These are phyloP conservation scores for Alces alces DNA, from an alignment of 2,113 vertebrate genomes.

Conservation along the genomic window DNA sequence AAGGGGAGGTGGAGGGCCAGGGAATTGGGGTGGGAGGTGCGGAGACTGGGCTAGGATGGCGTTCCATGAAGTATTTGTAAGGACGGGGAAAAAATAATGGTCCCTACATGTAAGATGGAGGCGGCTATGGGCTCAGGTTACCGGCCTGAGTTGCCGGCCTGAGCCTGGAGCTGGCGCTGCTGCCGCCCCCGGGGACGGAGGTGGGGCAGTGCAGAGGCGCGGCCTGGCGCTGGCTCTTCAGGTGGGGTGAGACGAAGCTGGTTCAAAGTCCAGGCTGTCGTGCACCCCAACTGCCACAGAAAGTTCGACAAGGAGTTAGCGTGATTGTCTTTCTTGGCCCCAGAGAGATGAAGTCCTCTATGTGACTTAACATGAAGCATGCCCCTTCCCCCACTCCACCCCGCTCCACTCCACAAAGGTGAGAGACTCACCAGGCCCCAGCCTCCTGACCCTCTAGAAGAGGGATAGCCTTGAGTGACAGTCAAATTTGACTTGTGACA, in stretches of 20 bases:
- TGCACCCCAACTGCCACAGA: not conserved
- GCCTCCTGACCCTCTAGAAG: not conserved
- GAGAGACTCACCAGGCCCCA: not conserved
- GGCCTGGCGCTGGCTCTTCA: not conserved
- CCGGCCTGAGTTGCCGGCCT: conserved; percentile 13
- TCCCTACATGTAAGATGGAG: conserved; percentile 76
- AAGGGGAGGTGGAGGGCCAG: not conserved
- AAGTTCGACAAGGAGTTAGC: conserved; percentile 4
- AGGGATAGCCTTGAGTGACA: not conserved
- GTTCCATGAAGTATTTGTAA: not conserved
- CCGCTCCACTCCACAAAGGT: no score
- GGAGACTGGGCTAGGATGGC: not conserved
- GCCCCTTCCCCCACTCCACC: not conserved
- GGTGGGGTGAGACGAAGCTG: conserved; percentile 20
- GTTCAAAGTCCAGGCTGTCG: not conserved
- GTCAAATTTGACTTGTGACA: not conserved
- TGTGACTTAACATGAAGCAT: not conserved
- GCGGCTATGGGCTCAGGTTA: conserved; percentile 47
- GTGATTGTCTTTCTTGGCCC: not conserved
- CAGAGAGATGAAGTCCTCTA: not conserved
- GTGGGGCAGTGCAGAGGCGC: not conserved
- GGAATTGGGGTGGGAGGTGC: not conserved
- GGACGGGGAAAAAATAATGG: not conserved
- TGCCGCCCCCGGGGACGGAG: conserved; percentile 15
- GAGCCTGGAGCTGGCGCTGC: conserved; percentile 41